These are phyloP conservation scores for Parauchenoglanis punctatus DNA, from an alignment of 2,797 vertebrate genomes.

Conservation along the genomic window DNA sequence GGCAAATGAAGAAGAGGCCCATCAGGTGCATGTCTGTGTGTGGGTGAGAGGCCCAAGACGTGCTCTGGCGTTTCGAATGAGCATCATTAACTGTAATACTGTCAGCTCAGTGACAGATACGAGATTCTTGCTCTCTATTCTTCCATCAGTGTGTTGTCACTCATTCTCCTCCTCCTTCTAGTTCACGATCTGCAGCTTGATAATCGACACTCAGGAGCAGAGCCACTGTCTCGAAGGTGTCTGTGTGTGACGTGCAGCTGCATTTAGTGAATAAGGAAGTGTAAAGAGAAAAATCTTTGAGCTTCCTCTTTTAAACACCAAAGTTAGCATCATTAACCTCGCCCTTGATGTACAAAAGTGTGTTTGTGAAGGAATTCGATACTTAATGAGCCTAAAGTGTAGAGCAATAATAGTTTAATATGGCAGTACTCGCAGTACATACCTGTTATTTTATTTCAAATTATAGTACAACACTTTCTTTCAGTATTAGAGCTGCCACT, in stretches of 20 bases:
- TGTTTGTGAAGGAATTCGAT: neutral
- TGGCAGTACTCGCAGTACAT: no score
- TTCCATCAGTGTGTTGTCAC: conserved; percentile 69
- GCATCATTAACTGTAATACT: conserved; percentile 74
- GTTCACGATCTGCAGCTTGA: conserved; percentile 42
- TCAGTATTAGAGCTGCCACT: neutral
- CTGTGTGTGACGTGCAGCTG: neutral
- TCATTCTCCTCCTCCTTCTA: conserved; percentile 50
- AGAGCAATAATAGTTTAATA: neutral
- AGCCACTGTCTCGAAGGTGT: conserved; percentile 2
- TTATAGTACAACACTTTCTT: neutral
- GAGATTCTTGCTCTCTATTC: conserved; percentile 67
- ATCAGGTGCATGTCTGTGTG: conserved; percentile 31
- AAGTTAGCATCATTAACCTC: neutral
- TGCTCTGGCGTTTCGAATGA: conserved; percentile 67
- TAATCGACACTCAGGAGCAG: conserved; percentile 29
- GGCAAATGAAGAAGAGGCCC: conserved; percentile 10
- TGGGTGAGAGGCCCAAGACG: conserved; percentile 60
- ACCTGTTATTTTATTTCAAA: neutral
- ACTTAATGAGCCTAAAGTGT: neutral
- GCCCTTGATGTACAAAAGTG: neutral
- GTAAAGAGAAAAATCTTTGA: no score
- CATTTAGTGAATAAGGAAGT: neutral
- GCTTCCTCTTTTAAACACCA: neutral
- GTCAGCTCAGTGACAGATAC: conserved; percentile 69